Evolutionary conservation across 2,797 vertebrate species (phyloP).

Genomic region (Jordanella pulchra): DNA sequence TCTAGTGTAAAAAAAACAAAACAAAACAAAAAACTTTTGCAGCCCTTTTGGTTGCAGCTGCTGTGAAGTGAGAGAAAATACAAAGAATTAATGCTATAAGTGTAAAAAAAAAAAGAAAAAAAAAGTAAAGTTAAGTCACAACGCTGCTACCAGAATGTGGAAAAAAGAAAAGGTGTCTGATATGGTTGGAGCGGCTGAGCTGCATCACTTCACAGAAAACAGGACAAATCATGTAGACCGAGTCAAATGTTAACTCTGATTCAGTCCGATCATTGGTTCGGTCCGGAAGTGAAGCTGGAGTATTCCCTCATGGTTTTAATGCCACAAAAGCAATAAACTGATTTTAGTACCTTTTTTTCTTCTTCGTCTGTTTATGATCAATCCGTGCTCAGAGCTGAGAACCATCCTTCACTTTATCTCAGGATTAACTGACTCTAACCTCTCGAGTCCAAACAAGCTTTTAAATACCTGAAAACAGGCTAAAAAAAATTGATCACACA

Average conservation of each 20-base stretch:
- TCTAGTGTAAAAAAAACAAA: slow-evolving; percentile 31
- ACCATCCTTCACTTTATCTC: too few species aligned
- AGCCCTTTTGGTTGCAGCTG: slow-evolving; percentile 20
- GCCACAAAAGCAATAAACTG: slow-evolving; percentile 23
- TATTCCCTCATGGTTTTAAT: slow-evolving; percentile 4
- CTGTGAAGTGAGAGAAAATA: slow-evolving; percentile 27
- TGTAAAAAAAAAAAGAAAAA: slow-evolving; percentile 26
- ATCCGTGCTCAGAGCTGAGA: too few species aligned
- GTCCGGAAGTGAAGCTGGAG: slow-evolving; percentile 2
- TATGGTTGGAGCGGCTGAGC: slow-evolving; percentile 23
- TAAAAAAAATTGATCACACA: too few species aligned
- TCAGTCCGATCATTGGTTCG: slow-evolving; percentile 11
- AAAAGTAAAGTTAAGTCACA: slow-evolving; percentile 16
- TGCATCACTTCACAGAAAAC: not conserved
- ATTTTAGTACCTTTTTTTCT: too few species aligned
- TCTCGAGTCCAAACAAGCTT: too few species aligned
- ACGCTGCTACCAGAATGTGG: not conserved
- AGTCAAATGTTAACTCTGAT: not conserved
- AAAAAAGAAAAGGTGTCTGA: not conserved
- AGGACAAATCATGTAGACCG: slow-evolving; percentile 1
- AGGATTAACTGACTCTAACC: too few species aligned
- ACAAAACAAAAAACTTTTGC: slow-evolving; percentile 1
- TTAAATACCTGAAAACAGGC: too few species aligned
- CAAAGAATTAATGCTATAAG: slow-evolving; percentile 40
- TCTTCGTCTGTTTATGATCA: too few species aligned